phyloP scores from a whole-genome alignment of 2,113 vertebrate species.

The Larimichthys crocea region DNA sequence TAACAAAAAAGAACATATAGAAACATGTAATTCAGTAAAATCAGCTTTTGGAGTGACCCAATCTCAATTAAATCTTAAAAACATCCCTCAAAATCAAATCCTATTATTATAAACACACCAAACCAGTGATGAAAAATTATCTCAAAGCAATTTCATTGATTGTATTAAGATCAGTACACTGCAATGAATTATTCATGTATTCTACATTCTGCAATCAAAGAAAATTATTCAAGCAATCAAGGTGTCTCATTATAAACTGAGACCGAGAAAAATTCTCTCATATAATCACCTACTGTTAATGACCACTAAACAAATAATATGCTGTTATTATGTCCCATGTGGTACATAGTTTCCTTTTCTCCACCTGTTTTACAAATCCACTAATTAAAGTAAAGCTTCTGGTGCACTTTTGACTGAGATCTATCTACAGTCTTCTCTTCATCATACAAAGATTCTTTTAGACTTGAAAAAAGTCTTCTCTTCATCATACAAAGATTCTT shows the following conservation, averaged over 20 bases:
- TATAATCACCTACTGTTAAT: neutral
- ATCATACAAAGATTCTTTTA: neutral
- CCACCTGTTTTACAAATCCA: neutral
- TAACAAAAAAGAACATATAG: neutral
- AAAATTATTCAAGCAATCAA: slow-evolving; percentile 35
- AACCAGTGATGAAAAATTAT: neutral
- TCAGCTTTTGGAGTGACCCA: neutral
- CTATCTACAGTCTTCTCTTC: neutral
- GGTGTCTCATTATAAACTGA: neutral
- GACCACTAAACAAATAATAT: neutral
- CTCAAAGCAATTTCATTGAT: slow-evolving; percentile 1
- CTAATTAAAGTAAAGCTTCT: neutral
- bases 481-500: neutral
- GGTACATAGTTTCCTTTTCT: neutral
- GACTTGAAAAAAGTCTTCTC: too few relatives aligned
- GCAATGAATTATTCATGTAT: slow-evolving; percentile 7
- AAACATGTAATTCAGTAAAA: neutral
- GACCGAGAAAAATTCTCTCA: neutral
- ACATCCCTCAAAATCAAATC: neutral
- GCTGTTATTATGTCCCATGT: neutral
- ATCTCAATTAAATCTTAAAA: neutral
- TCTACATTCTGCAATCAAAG: slow-evolving; percentile 27
- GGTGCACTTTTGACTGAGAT: neutral
- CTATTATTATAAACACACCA: neutral
- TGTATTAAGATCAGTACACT: neutral